A percentile compares a stretch with the other conserved stretches of the same genome.
Conservation (phyloP, 2,888 invertebrate genomes). For the Pterostichus madidus region DNA sequence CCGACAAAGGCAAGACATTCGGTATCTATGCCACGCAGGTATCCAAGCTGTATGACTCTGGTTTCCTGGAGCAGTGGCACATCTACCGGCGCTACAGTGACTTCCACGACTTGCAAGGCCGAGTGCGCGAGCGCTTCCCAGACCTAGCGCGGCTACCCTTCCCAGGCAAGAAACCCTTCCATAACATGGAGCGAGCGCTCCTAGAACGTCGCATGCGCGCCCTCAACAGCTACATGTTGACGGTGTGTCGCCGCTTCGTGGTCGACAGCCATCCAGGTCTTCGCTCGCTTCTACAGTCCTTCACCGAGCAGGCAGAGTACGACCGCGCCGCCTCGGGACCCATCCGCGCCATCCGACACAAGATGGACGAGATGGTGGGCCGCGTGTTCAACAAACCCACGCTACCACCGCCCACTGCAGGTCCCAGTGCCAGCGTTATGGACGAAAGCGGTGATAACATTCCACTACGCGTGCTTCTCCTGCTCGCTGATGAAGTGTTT, state of each 20-base stretch:
- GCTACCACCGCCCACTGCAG: conserved; percentile 77
- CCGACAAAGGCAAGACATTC: conserved; percentile 91
- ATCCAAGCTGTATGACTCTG: conserved; percentile 83
- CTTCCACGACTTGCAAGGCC: conserved; percentile 92
- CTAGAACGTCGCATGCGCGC: conserved; percentile 91
- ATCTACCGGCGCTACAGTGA: conserved; percentile 96
- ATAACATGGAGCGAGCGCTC: conserved; percentile 92
- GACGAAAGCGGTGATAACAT: conserved; percentile 82
- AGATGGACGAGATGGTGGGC: conserved; percentile 89
- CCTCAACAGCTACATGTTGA: conserved; percentile 85
- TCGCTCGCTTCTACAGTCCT: conserved; percentile 81
- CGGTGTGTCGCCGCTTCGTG: conserved; percentile 82
- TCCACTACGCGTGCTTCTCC: conserved; percentile 87
- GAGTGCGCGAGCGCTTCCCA: conserved; percentile 84
- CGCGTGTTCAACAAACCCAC: conserved; percentile 87
- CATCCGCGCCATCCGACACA: no score
- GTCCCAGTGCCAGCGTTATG: conserved; percentile 72
- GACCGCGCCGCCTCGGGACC: conserved; percentile 81
- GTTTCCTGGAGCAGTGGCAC: conserved; percentile 90
- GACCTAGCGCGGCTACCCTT: conserved; percentile 88
- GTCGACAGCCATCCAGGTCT: conserved; percentile 82
- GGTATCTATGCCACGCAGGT: conserved; percentile 94
- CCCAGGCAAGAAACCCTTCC: conserved; percentile 96
- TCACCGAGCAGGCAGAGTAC: conserved; percentile 86
- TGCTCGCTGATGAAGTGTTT: conserved; percentile 92